Base-by-base conservation (phyloP, 2,888 invertebrate species). In the Cyclophora punctaria region DNA sequence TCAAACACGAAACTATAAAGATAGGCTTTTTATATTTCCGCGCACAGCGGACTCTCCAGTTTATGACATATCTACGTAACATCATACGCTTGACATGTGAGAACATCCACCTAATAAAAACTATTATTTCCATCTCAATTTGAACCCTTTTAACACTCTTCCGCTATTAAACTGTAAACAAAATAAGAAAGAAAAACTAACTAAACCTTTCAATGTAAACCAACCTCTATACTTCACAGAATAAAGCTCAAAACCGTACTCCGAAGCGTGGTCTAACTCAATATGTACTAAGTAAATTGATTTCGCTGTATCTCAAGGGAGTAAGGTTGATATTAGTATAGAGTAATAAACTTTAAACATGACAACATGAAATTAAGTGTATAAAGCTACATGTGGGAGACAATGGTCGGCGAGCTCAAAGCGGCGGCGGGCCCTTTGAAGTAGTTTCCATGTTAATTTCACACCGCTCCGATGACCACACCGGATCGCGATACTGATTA, bases 311-410 rank as follows among this genome's bases (percentile, higher is more conserved):
- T 46, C 1, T 1, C 20, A 33, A 52, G 7, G 44, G 2, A 40
- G 53, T 69, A 75, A 66, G 57, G 63, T 59, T 56, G 40, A 62
- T 59, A 67, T 53, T 71, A 5, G 55, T 48, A 49, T 51, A 55
- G 55, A 64, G 71, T 77, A 78, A 83, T 84, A 84, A 85, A 83
- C 78, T 78, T 81, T 80, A 78, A 80, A 81, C 80, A 82, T 80
- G 83, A 84, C 84, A 83, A 80, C 81, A 80, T 71, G 73, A 80
- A 83, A 84, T 84, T 82, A 83, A 79, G 77, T 71, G 76, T 73
- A 80, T 78, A 78, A 80, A 80, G 79, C 78, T 80, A 82, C 82
- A 80, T 72, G 73, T 78, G 80, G 72, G 79, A 83, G 83, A 86
- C 86, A 87, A 86, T 81, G 68, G 68, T 78, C 80, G 80, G 86